Evolutionary conservation across 2,888 invertebrate genomes (phyloP).

Genomic region (Chesias legatella): DNA sequence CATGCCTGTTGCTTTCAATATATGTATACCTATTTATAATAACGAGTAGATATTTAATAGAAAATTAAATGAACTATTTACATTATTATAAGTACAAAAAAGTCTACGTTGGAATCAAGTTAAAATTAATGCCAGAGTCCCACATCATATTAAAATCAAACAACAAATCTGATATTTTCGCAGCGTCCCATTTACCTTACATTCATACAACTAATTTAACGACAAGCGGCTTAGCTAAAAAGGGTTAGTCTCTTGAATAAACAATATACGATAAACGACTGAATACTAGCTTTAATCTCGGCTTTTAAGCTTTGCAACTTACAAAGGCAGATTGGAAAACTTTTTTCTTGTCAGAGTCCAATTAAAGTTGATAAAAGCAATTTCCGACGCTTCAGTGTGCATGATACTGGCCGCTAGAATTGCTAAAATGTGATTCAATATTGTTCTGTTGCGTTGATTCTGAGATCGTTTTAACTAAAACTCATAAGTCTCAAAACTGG

Average conservation of each 20-base stretch:
- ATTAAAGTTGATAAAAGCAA: conserved; percentile 76
- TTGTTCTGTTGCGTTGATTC: neutral
- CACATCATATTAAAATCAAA: no score
- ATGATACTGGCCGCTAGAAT: conserved; percentile 21
- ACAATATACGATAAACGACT: conserved; percentile 33
- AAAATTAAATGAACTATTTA: no score
- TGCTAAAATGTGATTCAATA: neutral
- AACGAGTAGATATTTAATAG: no score
- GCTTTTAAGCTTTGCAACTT: conserved; percentile 57
- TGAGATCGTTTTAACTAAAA: no score
- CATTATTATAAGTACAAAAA: no score
- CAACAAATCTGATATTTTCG: no score
- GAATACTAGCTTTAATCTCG: conserved; percentile 51
- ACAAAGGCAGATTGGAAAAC: conserved; percentile 76
- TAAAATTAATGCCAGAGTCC: no score
- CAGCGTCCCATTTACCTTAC: no score
- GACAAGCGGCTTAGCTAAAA: conserved; percentile 5
- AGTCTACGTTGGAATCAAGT: no score
- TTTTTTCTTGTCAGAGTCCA: conserved; percentile 72
- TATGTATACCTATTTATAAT: no score
- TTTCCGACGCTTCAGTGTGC: conserved; percentile 57
- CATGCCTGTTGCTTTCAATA: no score
- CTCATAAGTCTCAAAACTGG: no score
- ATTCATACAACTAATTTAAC: neutral
- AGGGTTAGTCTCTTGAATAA: conserved; percentile 31